Evolutionary conservation across 2,888 invertebrate species (phyloP), one percentile per base, ranked within the genome.

Genomic region (Morpho achilles): DNA sequence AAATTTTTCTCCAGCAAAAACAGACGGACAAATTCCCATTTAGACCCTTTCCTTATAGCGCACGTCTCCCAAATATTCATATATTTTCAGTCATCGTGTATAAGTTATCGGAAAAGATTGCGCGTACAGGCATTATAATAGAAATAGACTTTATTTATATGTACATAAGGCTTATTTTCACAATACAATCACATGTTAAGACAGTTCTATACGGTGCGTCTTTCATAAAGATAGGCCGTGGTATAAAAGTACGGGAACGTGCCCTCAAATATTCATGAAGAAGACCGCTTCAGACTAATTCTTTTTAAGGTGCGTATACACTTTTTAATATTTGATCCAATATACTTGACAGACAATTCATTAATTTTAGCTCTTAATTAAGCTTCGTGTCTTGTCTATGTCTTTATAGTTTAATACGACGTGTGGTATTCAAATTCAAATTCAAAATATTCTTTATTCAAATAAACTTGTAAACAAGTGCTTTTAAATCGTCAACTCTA

Each of bases 201-300:
- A 48, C 16, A 41, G 47, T 10, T 22, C 46, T 40, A 53, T 53
- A 45, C 10, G 45, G 53, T 41, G 50, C 7, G 44, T 54, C 47
- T 51, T 55, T 48, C 50, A 55, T 51, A 32, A 48, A 55, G 59
- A 58, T 53, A 49, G 53, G 52, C 43, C n/a, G 43, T 43, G 47
- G 50, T 32, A 49, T 50, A 59, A 59, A 50, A 55, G 51, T 51
- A 47, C 41, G 52, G 52, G 52, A 43, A 53, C 56, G 59, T 56
- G 56, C n/a, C 45, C 49, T 59, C 45, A 56, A 59, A 56, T 59
- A 53, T 59, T 56, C 59, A 59, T 59, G 59, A 59, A 50, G 47
- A 51, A 43, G 50, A 59, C 47, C 54, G 54, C 54, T 59, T 40
- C 54, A 59, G 54, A 55, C 54, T 59, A 55, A 59, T 59, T 59